Conservation (phyloP, 2,797 vertebrate species). For the Mus minutoides region DNA sequence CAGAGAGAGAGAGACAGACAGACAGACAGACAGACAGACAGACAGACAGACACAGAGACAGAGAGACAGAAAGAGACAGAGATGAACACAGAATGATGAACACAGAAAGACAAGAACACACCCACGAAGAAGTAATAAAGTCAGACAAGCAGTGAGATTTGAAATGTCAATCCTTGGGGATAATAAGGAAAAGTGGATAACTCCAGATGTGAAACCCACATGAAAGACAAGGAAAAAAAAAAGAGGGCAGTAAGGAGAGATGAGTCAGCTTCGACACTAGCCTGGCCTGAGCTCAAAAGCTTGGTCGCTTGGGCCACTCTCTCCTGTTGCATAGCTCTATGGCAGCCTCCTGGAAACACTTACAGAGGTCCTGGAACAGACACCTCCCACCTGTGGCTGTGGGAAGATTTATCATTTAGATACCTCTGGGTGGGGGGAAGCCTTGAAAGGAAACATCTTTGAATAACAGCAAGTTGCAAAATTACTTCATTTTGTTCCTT, state of each 20-base stretch:
- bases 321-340: constrained; percentile 24
- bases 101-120: background rate
- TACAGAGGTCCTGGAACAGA: constrained; percentile 70
- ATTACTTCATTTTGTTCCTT: constrained; percentile 64
- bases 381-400: constrained; percentile 74
- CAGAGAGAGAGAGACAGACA: background rate
- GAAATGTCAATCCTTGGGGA: background rate
- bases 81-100: background rate
- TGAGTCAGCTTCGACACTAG: constrained; percentile 60
- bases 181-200: background rate
- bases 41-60: too few species aligned
- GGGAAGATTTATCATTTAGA: constrained; percentile 76
- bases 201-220: constrained; percentile 34
- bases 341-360: constrained; percentile 75
- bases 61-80: background rate
- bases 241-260: background rate
- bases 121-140: background rate
- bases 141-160: constrained; percentile 23
- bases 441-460: constrained; percentile 71
- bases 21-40: background rate
- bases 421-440: constrained; percentile 36
- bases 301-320: constrained; percentile 1
- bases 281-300: constrained; percentile 14
- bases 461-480: constrained; percentile 71
- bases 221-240: constrained; percentile 58